phyloP scores from a whole-genome alignment of 1,140 invertebrate species.

The Coenobita brevimanus region DNA sequence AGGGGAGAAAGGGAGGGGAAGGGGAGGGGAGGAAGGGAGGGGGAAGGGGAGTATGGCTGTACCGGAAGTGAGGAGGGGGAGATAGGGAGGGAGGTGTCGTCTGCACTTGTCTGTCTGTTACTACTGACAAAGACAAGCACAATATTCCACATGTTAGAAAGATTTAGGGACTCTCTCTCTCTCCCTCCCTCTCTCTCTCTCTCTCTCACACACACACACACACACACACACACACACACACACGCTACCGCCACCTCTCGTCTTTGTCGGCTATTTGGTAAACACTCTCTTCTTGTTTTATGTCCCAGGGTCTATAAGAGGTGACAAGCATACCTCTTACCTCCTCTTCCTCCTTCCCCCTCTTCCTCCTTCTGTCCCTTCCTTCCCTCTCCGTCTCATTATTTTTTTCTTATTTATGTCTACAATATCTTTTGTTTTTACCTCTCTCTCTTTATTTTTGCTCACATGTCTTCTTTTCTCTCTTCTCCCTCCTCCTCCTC shows the following conservation, averaged over 20 bases:
- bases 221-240: background rate
- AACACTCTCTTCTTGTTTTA: constrained; percentile 46
- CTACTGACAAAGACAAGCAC: too few species aligned
- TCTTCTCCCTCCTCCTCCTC: background rate
- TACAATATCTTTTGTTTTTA: too few species aligned
- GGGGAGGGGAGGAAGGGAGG: background rate
- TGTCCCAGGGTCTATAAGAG: constrained; percentile 23
- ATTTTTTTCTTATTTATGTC: too few species aligned
- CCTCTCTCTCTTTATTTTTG: too few species aligned
- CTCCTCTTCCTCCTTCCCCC: constrained; percentile 1
- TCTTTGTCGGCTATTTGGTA: constrained; percentile 55
- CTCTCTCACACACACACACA: background rate
- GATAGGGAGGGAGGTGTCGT: too few species aligned
- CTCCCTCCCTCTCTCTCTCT: constrained; percentile 7
- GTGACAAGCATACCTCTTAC: background rate
- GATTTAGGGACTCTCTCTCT: background rate
- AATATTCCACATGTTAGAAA: too few species aligned
- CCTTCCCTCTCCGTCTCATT: background rate
- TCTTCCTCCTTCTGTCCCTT: constrained; percentile 18
- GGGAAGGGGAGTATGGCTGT: too few species aligned
- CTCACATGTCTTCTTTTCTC: background rate
- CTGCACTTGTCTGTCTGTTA: too few species aligned
- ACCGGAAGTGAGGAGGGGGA: too few species aligned
- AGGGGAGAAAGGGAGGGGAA: background rate
- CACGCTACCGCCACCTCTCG: constrained; percentile 8